Conservation (phyloP, 2,888 invertebrate species). For the Anarsia innoxiella region DNA sequence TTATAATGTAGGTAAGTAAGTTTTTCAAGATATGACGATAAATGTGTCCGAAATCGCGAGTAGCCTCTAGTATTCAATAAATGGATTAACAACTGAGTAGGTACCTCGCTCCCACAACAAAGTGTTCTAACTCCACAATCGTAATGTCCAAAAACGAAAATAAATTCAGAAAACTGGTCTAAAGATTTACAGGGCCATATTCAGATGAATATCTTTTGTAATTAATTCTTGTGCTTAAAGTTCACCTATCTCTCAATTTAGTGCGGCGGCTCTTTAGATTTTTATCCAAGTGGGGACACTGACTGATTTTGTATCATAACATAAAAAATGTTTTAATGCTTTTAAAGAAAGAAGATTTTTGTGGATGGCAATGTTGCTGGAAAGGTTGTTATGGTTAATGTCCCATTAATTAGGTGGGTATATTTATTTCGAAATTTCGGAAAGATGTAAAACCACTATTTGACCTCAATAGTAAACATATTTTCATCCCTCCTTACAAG, state of each 20-base stretch:
- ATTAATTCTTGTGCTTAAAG: slow-evolving; percentile 26
- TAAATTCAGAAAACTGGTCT: slow-evolving; percentile 29
- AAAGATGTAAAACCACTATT: no score
- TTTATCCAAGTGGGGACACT: slow-evolving; percentile 10
- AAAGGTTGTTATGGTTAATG: neutral
- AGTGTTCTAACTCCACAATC: neutral
- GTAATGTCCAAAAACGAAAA: slow-evolving; percentile 20
- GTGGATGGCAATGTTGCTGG: neutral
- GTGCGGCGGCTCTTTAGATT: slow-evolving; percentile 20
- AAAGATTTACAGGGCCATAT: slow-evolving; percentile 27
- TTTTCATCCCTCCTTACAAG: no score
- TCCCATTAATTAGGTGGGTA: no score
- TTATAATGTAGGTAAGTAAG: no score
- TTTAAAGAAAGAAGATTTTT: no score
- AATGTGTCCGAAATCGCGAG: no score
- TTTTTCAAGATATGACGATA: no score
- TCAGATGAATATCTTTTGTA: slow-evolving; percentile 30
- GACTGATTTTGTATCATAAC: neutral
- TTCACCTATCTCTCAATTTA: slow-evolving; percentile 26
- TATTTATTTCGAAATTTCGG: no score
- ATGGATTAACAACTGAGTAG: no score
- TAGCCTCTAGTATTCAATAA: no score
- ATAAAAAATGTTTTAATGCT: neutral
- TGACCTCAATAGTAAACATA: no score
- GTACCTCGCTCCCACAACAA: no score